These are phyloP conservation scores for Ypsolopha scabrella DNA, from an alignment of 2,888 invertebrate genomes.

Conservation along the genomic window DNA sequence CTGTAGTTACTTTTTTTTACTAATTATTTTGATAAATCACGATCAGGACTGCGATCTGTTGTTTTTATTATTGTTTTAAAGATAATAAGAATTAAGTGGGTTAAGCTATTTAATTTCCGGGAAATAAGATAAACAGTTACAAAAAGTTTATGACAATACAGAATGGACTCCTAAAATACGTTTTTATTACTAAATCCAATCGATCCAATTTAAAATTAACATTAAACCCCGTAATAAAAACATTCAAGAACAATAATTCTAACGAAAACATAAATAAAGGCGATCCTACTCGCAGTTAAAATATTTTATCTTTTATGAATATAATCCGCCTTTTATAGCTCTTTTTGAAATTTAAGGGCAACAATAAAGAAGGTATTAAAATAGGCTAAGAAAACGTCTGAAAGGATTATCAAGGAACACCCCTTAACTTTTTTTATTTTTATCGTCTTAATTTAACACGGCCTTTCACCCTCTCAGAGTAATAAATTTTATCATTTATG, in stretches of 20 bases:
- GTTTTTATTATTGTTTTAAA: no score
- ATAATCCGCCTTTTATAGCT: slow-evolving; percentile 56
- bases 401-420: slow-evolving; percentile 42
- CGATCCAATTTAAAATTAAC: slow-evolving; percentile 1
- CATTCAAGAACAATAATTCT: slow-evolving; percentile 45
- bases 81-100: no score
- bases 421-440: slow-evolving; percentile 35
- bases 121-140: neutral
- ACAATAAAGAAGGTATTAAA: slow-evolving; percentile 46
- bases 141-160: neutral
- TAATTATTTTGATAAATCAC: no score
- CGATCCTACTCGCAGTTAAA: slow-evolving; percentile 52
- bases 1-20: no score
- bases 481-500: no score
- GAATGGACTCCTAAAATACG: neutral
- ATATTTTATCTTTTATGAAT: slow-evolving; percentile 67
- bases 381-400: slow-evolving; percentile 28
- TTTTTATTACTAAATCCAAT: slow-evolving; percentile 1
- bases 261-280: slow-evolving; percentile 49
- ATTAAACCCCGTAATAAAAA: slow-evolving; percentile 35
- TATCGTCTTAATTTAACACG: slow-evolving; percentile 29
- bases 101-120: no score
- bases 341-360: slow-evolving; percentile 45
- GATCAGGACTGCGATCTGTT: no score
- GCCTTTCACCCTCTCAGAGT: slow-evolving; percentile 2